Evolutionary conservation across 2,888 invertebrate species (phyloP), one percentile per base, ranked within the genome.

Genomic region (Gymnoscelis rufifasciata): DNA sequence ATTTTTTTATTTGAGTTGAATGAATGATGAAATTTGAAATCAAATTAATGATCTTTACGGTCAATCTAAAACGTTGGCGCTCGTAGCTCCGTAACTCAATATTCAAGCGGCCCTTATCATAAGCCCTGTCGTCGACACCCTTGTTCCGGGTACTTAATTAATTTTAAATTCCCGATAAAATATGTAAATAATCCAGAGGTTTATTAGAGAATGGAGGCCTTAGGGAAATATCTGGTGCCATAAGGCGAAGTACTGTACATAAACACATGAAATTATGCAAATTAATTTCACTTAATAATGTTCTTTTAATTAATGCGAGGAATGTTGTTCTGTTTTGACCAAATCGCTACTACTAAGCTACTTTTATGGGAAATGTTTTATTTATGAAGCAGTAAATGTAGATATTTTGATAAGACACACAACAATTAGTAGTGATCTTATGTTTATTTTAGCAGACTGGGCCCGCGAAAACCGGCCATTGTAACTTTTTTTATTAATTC

Each of bases 111-210:
- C 45, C 50, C 42, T 45, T 45, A 45, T 45, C 49, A 49, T 45
- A 50, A 50, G 44, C 49, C 49, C 45, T 42, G 45, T 50, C 50
- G 50, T 45, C 45, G 39, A 39, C 50, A 42, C 50, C 50, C 50
- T 45, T 46, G 50, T 50, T 39, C 33, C 7, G 41, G n/a, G 45
- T 37, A 50, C 49, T 49, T 50, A 50, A 50, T 50, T 50, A 50
- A 50, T 50, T 50, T 50, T 39, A 45, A 45, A 50, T 45, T 50
- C 45, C 38, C 27, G 38, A 45, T 50, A 38, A 50, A 50, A 38
- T 50, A 50, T 36, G 50, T 50, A 50, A 50, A 45, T 50, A 50
- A 27, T 29, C 38, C 30, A 31, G 39, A 24, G 35, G 48, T 49
- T 28, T 41, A 44, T 41, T 41, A 41, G 19, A 10, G 33, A 26